These are phyloP conservation scores for Epiperipatus broadwayi DNA, from an alignment of 2,888 invertebrate genomes.

Conservation along the genomic window DNA sequence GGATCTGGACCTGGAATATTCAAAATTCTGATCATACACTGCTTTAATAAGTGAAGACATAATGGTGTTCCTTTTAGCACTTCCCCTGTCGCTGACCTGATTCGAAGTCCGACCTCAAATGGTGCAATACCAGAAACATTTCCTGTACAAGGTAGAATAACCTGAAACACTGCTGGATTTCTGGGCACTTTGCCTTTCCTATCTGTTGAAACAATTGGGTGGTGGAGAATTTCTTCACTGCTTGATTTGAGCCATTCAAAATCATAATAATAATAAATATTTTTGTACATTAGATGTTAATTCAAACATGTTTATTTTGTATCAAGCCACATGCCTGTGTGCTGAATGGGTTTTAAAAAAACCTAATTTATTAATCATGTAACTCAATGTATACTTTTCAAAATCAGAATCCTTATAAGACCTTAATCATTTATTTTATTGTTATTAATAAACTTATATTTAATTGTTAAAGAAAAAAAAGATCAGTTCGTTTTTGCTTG, in stretches of 20 bases:
- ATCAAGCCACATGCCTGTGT: no score
- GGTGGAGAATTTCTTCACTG: constrained; percentile 59
- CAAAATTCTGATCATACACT: no score
- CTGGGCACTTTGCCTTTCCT: constrained; percentile 65
- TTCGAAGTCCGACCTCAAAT: constrained; percentile 64
- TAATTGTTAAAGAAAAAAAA: no score
- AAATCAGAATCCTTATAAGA: no score
- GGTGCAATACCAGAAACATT: constrained; percentile 70
- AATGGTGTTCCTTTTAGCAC: constrained; percentile 69
- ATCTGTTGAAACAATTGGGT: constrained; percentile 70
- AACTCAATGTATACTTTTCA: no score
- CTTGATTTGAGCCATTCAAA: constrained; percentile 67
- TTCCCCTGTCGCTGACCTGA: constrained; percentile 54
- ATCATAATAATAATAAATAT: constrained; percentile 54
- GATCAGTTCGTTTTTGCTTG: no score
- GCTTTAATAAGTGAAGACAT: constrained; percentile 66
- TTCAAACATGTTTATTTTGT: no score
- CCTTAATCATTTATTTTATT: no score
- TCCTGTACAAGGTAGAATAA: constrained; percentile 64
- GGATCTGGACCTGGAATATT: constrained; percentile 47
- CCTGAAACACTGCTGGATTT: constrained; percentile 64
- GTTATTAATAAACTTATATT: no score
- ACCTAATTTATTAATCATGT: no score
- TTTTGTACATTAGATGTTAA: no score
- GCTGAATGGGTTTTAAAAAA: no score